Base-by-base conservation (phyloP, 2,888 invertebrate species). In the Drosophila merina region DNA sequence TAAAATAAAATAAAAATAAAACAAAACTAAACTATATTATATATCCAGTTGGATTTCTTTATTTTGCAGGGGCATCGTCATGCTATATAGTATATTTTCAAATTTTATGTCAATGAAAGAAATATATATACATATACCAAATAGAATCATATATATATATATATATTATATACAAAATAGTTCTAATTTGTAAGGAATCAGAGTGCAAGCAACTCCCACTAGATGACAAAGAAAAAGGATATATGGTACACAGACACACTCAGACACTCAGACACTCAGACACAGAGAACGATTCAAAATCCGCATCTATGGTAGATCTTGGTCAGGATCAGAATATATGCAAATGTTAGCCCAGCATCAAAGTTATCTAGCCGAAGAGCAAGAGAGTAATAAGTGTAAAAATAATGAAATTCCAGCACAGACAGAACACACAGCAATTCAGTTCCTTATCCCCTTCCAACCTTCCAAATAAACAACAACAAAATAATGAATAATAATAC, bases 71-170 rank as follows among this genome's bases (percentile, higher is more conserved):
- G 31, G 48, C 40, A 47, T 50, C 51, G 26, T 25, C 36, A 63
- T 44, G 73, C 51, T 47, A 58, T 28, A 73, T 33, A 64, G 54
- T 74, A 63, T 75, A 74, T 72, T 70, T 75, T 67, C 76, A 71
- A 78, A 68, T 64, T 80, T 54, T 55, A 85, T 74, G 87, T 87
- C 82, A 85, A 75, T 81, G 66, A 68, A 74, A 31, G 28, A 71
- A 72, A 62, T 64, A 71, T 71, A 60, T 48, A 71, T 50, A 74
- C 26, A 74, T 50, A 57, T 60, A 76, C 57, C 66, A 51, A 58
- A 52, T 50, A 67, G 58, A 76, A 52, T 38, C 54, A 64, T 45
- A 71, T 40, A 60, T 58, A 57, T 60, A 76, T 54, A 64, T 45
- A 71, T 40, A 60, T 58, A 57, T 45, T 62, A 50, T 57, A 62